A percentile compares a stretch with the other conserved stretches of the same genome.
phyloP scores from a whole-genome alignment of 2,113 vertebrate species.

The Machaerirhynchus nigripectus region DNA sequence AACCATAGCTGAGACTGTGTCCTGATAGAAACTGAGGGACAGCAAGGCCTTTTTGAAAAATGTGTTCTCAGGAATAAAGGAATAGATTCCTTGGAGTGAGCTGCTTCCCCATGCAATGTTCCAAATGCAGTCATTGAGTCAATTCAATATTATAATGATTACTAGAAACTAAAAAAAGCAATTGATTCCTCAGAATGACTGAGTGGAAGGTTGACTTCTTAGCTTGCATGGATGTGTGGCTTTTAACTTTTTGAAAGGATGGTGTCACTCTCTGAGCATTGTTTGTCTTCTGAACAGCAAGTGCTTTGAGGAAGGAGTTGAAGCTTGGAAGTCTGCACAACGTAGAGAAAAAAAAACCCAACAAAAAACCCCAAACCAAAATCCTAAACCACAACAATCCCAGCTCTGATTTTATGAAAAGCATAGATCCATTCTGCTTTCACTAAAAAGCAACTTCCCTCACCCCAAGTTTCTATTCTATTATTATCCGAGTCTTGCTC shows the following conservation, averaged over 20 bases:
- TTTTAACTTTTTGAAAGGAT: background rate
- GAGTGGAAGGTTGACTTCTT: background rate
- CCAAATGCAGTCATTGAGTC: background rate
- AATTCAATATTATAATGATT: background rate
- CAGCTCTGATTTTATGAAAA: background rate
- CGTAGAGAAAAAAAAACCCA: background rate
- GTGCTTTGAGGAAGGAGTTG: background rate
- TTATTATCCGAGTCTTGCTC: background rate
- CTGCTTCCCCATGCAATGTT: rapidly evolving
- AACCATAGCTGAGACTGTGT: background rate
- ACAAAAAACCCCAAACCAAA: background rate
- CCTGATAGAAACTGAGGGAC: background rate
- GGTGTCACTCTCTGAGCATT: background rate
- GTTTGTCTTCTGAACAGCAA: background rate
- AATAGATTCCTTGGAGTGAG: background rate
- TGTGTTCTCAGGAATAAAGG: background rate
- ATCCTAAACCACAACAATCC: background rate
- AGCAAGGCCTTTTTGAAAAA: background rate
- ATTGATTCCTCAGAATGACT: background rate
- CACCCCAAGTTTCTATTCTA: background rate
- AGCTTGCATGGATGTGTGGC: background rate
- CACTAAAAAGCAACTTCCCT: background rate
- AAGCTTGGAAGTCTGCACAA: background rate
- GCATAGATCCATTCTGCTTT: background rate
- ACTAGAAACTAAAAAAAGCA: background rate